phyloP scores from a whole-genome alignment of 2,113 vertebrate genomes.

The Fulmarus glacialis region DNA sequence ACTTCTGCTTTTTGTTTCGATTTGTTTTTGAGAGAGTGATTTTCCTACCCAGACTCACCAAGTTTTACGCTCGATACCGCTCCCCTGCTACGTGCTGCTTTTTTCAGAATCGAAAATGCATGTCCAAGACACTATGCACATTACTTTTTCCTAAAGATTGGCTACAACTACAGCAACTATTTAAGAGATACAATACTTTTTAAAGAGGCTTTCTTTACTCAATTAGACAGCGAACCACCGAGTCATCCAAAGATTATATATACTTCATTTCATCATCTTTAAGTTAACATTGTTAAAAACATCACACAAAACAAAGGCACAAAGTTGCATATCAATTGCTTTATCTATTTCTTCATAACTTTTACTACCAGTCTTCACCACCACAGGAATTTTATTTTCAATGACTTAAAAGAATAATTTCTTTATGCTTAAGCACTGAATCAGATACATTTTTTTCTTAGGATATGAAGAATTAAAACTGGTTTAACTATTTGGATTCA shows the following conservation, averaged over 20 bases:
- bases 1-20: background rate
- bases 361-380: background rate
- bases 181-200: background rate
- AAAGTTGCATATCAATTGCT: accelerated
- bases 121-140: accelerated
- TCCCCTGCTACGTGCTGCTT: accelerated
- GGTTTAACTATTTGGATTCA: background rate
- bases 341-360: background rate
- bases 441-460: background rate
- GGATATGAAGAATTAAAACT: background rate
- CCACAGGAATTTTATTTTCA: background rate
- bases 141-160: background rate
- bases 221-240: background rate
- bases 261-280: background rate
- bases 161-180: background rate
- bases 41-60: background rate
- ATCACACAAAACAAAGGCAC: background rate
- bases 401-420: background rate
- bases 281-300: background rate
- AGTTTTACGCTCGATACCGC: no score
- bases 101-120: background rate
- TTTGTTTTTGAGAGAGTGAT: background rate
- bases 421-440: background rate
- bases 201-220: background rate
- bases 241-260: background rate